phyloP scores from a whole-genome alignment of 2,888 invertebrate species.

The Pandemis heparana region DNA sequence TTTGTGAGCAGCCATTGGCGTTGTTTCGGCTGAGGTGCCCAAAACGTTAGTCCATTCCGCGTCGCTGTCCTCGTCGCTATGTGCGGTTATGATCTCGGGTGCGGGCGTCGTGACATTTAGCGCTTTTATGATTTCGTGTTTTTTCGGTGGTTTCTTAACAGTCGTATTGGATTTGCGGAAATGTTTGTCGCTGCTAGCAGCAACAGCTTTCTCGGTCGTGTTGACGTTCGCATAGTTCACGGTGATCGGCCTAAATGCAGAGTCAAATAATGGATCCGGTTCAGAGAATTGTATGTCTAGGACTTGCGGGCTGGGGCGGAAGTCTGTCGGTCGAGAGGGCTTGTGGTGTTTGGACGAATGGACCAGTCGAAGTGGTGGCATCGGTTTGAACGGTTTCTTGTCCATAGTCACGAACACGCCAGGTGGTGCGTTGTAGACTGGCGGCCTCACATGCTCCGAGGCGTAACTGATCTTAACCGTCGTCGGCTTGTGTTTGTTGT shows the following conservation, averaged over 20 bases:
- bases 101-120: slow-evolving; percentile 61
- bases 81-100: slow-evolving; percentile 75
- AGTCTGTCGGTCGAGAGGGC: slow-evolving; percentile 63
- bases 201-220: slow-evolving; percentile 51
- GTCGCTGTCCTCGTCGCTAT: slow-evolving; percentile 54
- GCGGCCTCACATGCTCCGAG: slow-evolving; percentile 73
- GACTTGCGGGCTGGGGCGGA: slow-evolving; percentile 78
- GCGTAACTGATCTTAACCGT: slow-evolving; percentile 67
- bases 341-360: slow-evolving; percentile 62
- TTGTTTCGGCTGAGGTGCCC: slow-evolving; percentile 74
- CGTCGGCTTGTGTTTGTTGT: slow-evolving; percentile 59
- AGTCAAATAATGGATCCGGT: slow-evolving; percentile 64
- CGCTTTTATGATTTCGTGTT: slow-evolving; percentile 63
- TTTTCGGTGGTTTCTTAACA: slow-evolving; percentile 65
- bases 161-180: slow-evolving; percentile 55
- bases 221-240: slow-evolving; percentile 58
- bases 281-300: slow-evolving; percentile 68
- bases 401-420: slow-evolving; percentile 80
- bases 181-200: slow-evolving; percentile 55
- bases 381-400: slow-evolving; percentile 80
- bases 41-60: slow-evolving; percentile 74
- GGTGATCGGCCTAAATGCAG: slow-evolving; percentile 74
- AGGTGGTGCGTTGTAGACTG: slow-evolving; percentile 78
- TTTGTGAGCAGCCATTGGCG: slow-evolving; percentile 70
- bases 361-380: slow-evolving; percentile 74